phyloP scores from a whole-genome alignment of 2,797 vertebrate genomes.

The Florisuga fusca region DNA sequence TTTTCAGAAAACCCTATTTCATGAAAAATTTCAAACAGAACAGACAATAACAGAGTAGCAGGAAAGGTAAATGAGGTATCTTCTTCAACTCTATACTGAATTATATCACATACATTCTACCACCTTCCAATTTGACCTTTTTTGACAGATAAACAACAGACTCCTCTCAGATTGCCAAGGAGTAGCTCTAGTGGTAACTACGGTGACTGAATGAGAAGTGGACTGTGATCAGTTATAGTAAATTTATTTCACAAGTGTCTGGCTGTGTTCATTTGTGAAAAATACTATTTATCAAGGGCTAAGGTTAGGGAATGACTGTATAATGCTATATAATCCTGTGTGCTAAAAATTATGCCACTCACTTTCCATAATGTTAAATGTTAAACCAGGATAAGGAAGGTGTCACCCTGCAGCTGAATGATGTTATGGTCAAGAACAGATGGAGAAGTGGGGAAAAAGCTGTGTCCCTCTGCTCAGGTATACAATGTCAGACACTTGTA shows the following conservation, averaged over 20 bases:
- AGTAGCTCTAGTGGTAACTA: slow-evolving; percentile 3
- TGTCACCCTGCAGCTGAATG: not conserved
- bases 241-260: not conserved
- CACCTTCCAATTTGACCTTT: not conserved
- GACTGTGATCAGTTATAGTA: not conserved
- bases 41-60: not conserved
- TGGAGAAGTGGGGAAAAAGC: not conserved
- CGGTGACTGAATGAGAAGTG: not conserved
- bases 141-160: not conserved
- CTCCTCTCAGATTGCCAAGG: not conserved
- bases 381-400: not conserved
- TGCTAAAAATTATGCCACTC: not conserved
- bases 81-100: not conserved
- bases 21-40: not conserved
- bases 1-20: not conserved
- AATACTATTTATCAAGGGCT: not conserved
- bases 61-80: not conserved
- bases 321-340: not conserved
- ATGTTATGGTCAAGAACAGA: not conserved
- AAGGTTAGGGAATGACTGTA: not conserved
- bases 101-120: not conserved
- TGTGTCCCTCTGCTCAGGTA: not conserved
- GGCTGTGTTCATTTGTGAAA: not conserved
- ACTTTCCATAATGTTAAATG: not conserved
- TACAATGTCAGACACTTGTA: not conserved